Evolutionary conservation across 1,140 invertebrate species (phyloP), one percentile per base, ranked within the genome.

Genomic region (Leptinotarsa defecta): DNA sequence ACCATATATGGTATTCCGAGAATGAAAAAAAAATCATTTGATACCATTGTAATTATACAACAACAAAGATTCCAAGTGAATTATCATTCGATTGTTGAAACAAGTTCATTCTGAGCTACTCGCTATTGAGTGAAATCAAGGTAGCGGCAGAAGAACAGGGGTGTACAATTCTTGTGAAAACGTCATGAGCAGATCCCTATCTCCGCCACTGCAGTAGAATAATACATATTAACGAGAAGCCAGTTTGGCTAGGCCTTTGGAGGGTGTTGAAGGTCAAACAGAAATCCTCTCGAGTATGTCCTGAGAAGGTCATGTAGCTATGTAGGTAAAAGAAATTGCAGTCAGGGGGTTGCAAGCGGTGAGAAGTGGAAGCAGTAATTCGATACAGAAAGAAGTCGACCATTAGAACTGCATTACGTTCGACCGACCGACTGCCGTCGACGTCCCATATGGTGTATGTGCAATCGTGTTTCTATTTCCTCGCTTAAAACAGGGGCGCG

Each of bases 351-450:
- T 57, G 52, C 52, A n/a, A 57, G 52, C n/a, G 52, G 52, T 57
- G 52, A 15, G 52, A 57, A 57, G 52, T 19, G 52, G 52, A 57
- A 19, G 17, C n/a, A 19, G 52, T 57, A 57, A 57, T 57, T 57
- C 52, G 52, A 57, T 57, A 57, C 52, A 57, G 52, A 57, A 57
- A 15, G 52, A 57, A 57, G 52, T 57, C 52, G 3, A 57, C 15
- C 52, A 57, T 57, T 57, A 57, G 52, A 57, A 57, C 52, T 57
- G 52, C 52, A 57, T 57, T 57, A n/a, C 52, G 52, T 57, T 57
- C 52, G 3, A 6, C 52, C 52, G 27, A 34, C 27, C 27, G 27
- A 34, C 34, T 5, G 52, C 52, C 52, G 52, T 57, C 52, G 6
- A 19, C 52, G 52, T 19, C 15, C 52, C 52, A 57, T 57, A n/a